Base-by-base conservation (phyloP, 2,113 vertebrate genomes). In the Lampris megalopsis region DNA sequence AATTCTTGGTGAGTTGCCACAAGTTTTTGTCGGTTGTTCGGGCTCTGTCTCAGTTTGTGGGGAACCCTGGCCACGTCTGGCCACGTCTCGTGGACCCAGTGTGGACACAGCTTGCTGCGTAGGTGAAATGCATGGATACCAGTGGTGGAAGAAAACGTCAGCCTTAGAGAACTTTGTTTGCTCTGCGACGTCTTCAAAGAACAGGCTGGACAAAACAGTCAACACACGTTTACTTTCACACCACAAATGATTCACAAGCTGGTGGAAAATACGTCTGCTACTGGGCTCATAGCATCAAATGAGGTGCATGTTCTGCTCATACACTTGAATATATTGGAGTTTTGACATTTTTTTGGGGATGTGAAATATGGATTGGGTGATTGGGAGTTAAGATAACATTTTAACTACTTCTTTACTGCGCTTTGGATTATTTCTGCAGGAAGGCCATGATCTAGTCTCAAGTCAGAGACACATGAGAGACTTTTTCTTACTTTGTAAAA, bases 231-330 rank as follows among this genome's bases (percentile, higher is more conserved):
- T 73, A 6, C 53, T 47, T 50, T 69, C 62, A 54, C 58, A 54
- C 40, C 59, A 67, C 58, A 45, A 73, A 59, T 69, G 54, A 38
- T 76, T 77, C 64, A 78, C 59, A 50, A 75, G 61, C 49, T 47
- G 7, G 37, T 59, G 49, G 77, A 63, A 11, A 41, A 47, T 63
- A 38, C 53, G 52, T 54, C 24, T 59, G 49, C 56, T 38, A 24
- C 48, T 36, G 67, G 62, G 68, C 48, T 56, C 50, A 45, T 69
- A 10, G 53, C 3, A 73, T 77, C 62, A 75, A 78, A 74, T 47
- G 36, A 47, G 54, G 42, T 11, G 61, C 82, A 63, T 73, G 76
- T 67, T 45, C 8, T 10, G 49, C 8, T 10, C 42, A 54, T n/a
- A 6, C 11, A 4, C 48, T 59, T 71, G 53, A 41, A 53, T 69